Conservation (phyloP, 2,888 invertebrate species). For the Cryptophagus acutangulus region DNA sequence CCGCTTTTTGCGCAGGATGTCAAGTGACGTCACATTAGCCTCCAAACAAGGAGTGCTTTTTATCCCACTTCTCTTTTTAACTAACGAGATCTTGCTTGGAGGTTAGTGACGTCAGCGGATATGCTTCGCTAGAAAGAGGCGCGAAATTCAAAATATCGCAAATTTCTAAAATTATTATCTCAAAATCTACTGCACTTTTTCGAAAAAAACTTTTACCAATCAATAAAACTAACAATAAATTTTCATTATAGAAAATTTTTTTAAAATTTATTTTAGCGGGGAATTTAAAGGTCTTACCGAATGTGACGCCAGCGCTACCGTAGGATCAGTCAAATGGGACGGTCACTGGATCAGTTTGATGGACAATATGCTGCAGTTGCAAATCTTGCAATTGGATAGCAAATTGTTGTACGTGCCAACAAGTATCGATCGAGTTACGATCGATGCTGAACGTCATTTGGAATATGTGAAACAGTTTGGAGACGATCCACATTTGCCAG, state of each 20-base stretch:
- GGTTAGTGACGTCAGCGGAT: too few species aligned
- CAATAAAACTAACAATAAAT: too few species aligned
- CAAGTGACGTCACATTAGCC: too few species aligned
- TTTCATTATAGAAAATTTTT: too few species aligned
- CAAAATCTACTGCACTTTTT: too few species aligned
- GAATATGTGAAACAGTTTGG: conserved; percentile 14
- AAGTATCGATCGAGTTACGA: conserved; percentile 49
- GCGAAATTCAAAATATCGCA: too few species aligned
- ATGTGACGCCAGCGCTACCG: conserved; percentile 25
- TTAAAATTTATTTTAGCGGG: conserved; percentile 31
- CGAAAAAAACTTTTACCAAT: too few species aligned
- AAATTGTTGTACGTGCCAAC: conserved; percentile 67
- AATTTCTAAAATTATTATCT: too few species aligned
- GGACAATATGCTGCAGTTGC: conserved; percentile 80
- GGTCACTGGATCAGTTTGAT: conserved; percentile 81
- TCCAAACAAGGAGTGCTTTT: not conserved
- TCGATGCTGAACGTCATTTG: conserved; percentile 47
- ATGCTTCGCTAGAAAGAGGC: too few species aligned
- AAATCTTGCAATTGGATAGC: conserved; percentile 61
- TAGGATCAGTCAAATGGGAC: conserved; percentile 30
- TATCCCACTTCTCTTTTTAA: conserved; percentile 6
- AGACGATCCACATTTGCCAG: conserved; percentile 29
- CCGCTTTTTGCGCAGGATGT: too few species aligned
- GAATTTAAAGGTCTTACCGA: conserved; percentile 29
- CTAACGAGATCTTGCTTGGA: too few species aligned